Evolutionary conservation across 1,140 invertebrate species (phyloP), one percentile per base, ranked within the genome.

Genomic region (Penaeus chinensis): DNA sequence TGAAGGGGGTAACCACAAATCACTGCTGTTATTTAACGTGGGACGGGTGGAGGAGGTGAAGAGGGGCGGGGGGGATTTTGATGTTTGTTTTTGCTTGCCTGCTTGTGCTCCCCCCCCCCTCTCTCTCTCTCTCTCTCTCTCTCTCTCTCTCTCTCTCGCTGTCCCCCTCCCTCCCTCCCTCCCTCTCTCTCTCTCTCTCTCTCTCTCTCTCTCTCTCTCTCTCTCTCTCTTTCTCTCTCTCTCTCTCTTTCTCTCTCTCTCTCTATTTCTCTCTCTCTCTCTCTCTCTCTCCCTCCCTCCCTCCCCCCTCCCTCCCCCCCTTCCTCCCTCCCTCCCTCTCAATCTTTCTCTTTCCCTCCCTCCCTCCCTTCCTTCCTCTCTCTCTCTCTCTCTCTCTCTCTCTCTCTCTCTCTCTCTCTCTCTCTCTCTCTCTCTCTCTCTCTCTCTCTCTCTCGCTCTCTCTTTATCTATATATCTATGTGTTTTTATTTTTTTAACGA

Each of bases 51-150:
- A 66, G 61, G n/a, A 32, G 62, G 61, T 37, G 61, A 63, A 37
- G 11, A 37, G 11, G 24, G 1, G 62, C 2, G 66, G 11, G 32
- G 47, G 81, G n/a, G 63, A 1, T n/a, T 22, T 10, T 62, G 19
- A 18, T 10, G 3, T 22, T 11, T 20, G 20, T 69, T 60, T 81
- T 27, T 60, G 20, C 60, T 22, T 61, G 47, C 24, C 54, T 80
- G 18, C 61, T 54, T 81, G 47, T 81, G 22, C 24, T 61, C 24
- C 61, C 32, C 19, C 27, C 27, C 24, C 54, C 27, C 78, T 60
- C 60, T 60, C 42, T 54, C 42, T 80, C 42, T 80, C 32, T 80
- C 42, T 80, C 78, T 80, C 42, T 80, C 42, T 80, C 78, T 80
- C 32, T 80, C 32, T 80, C 78, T 80, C 20, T 54, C 24, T 22